Conservation (phyloP, 2,797 vertebrate species). For the Protosalanx chinensis region DNA sequence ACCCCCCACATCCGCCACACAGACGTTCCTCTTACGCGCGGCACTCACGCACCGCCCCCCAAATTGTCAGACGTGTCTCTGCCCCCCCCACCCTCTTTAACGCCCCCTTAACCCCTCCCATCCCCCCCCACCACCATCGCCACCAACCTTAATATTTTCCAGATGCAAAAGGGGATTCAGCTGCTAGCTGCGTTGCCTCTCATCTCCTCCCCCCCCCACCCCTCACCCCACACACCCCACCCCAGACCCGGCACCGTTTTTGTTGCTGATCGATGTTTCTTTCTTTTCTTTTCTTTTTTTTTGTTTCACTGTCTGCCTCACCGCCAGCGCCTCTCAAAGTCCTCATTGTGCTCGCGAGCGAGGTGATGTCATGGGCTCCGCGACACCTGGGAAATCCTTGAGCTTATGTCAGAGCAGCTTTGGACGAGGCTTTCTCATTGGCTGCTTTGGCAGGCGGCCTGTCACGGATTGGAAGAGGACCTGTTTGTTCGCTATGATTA, state of each 20-base stretch:
- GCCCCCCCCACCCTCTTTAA: constrained; percentile 39
- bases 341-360: constrained; percentile 54
- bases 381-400: constrained; percentile 66
- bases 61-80: neutral
- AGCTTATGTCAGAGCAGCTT: constrained; percentile 57
- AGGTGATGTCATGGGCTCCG: constrained; percentile 64
- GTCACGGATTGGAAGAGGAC: constrained; percentile 29
- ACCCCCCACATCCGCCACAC: constrained; percentile 41
- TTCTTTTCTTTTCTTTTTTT: constrained; percentile 52
- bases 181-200: constrained; percentile 63
- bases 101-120: constrained; percentile 7
- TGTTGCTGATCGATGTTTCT: constrained; percentile 54
- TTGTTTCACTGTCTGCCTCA: constrained; percentile 47
- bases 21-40: neutral
- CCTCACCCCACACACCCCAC: too few relatives aligned
- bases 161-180: constrained; percentile 67
- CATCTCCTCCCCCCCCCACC: constrained; percentile 34
- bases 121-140: neutral
- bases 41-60: constrained; percentile 8
- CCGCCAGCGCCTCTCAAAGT: constrained; percentile 60
- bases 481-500: constrained; percentile 55
- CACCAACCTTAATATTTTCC: constrained; percentile 57
- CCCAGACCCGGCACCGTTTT: constrained; percentile 33
- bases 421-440: constrained; percentile 47
- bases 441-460: constrained; percentile 19